phyloP scores from a whole-genome alignment of 2,113 vertebrate genomes.

The Gnathonemus echidnorhynchus region DNA sequence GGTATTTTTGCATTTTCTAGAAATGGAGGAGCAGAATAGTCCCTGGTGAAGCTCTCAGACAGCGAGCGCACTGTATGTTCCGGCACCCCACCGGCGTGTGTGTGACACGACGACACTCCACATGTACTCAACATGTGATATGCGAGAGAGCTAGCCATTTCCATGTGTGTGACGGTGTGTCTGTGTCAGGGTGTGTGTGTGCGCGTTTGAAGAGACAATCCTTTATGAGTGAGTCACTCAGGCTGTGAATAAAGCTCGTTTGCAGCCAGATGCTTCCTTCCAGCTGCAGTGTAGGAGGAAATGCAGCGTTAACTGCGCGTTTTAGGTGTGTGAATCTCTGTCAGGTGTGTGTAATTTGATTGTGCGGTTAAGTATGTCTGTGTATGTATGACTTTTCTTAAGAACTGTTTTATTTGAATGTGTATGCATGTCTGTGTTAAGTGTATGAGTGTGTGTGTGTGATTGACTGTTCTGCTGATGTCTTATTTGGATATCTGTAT shows the following conservation, averaged over 20 bases:
- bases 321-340: background rate
- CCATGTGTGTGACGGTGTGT: background rate
- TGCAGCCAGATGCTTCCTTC: background rate
- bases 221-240: conserved; percentile 13
- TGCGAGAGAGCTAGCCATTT: background rate
- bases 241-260: conserved; percentile 5
- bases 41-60: background rate
- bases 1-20: background rate
- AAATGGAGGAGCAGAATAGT: background rate
- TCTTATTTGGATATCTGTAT: background rate
- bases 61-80: background rate
- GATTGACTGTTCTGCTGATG: background rate
- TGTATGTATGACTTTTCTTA: background rate
- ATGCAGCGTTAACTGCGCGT: background rate
- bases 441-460: background rate
- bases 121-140: background rate
- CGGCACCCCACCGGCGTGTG: background rate
- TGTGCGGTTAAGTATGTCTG: background rate
- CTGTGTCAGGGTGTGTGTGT: background rate
- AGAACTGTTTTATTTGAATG: background rate
- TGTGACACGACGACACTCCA: background rate
- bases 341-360: background rate
- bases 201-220: background rate
- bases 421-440: background rate
- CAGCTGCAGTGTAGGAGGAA: background rate